phyloP scores from a whole-genome alignment of 2,888 invertebrate genomes.

The Melanophora roralis region DNA sequence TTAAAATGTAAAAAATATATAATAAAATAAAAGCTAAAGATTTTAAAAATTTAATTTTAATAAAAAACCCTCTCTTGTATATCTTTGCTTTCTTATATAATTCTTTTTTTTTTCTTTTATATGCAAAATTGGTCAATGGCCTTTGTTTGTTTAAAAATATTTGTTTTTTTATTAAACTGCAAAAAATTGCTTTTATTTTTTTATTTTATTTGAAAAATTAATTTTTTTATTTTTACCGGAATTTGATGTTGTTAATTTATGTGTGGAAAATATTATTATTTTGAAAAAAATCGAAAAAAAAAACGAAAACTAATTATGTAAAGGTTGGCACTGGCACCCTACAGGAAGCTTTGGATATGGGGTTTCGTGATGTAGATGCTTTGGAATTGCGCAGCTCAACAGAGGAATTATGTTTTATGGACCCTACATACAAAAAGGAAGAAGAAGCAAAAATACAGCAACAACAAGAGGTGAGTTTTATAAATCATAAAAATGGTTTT shows the following conservation, averaged over 20 bases:
- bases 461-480: conserved; percentile 67
- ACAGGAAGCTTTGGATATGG: conserved; percentile 78
- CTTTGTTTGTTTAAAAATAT: conserved; percentile 26
- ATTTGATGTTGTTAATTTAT: conserved; percentile 59
- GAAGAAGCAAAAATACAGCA: conserved; percentile 76
- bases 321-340: conserved; percentile 79
- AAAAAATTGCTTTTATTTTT: conserved; percentile 21
- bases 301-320: conserved; percentile 72
- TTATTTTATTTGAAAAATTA: conserved; percentile 2
- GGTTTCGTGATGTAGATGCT: conserved; percentile 87
- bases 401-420: conserved; percentile 91
- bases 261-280: conserved; percentile 38
- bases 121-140: conserved; percentile 48
- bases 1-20: too few species aligned
- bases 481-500: too few species aligned
- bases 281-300: conserved; percentile 44
- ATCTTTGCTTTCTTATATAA: conserved; percentile 34
- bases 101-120: conserved; percentile 16
- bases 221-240: neutral
- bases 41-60: conserved; percentile 39
- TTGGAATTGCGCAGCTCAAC: conserved; percentile 91
- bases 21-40: neutral
- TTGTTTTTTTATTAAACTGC: conserved; percentile 21
- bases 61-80: conserved; percentile 37
- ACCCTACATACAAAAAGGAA: conserved; percentile 78